Base-by-base conservation (phyloP, 2,888 invertebrate genomes). In the Agonopterix subpropinquella region DNA sequence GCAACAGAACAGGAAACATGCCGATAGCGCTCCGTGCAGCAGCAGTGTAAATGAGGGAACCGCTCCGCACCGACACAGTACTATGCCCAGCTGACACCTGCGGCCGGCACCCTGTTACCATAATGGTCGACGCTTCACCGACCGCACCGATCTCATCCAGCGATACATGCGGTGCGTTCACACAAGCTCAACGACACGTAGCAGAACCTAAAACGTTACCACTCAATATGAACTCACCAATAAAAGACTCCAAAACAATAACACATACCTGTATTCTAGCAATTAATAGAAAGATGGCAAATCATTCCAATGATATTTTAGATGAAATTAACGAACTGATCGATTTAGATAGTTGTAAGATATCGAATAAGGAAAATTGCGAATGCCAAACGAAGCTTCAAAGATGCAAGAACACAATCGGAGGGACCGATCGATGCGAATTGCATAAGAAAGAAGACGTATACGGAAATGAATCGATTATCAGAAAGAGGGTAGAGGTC, bases 1-100 rank as follows among this genome's bases (percentile, higher is more conserved):
- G 75, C 65, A 68, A 76, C 80, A 77, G 84, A 80, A 84, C 80
- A 77, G 84, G 81, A 85, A 83, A 70, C 67, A 80, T 78, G 80
- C 67, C 62, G 81, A 82, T 80, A 81, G 61, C 59, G 58, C 51
- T 53, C 53, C 53, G 55, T 55, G 56, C 54, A 59, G 59, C 61
- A 65, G 57, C 61, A 65, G 57, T 63, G 61, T 62, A 60, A 60
- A 65, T 58, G 58, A 70, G 64, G 55, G 55, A 56, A 53, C 45
- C 54, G 52, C 54, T 57, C 53, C 47, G 55, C 53, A 47, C 53
- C 53, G 55, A 53, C 57, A 50, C 54, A 51, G 59, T 65, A 76
- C 72, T 69, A 81, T 80, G 82, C 70, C 71, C 69, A 84, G 84
- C 77, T 83, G 81, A 85, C 81, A 75, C 65, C 67, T 62, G 65